phyloP scores from a whole-genome alignment of 2,113 vertebrate genomes.

The Uria lomvia region DNA sequence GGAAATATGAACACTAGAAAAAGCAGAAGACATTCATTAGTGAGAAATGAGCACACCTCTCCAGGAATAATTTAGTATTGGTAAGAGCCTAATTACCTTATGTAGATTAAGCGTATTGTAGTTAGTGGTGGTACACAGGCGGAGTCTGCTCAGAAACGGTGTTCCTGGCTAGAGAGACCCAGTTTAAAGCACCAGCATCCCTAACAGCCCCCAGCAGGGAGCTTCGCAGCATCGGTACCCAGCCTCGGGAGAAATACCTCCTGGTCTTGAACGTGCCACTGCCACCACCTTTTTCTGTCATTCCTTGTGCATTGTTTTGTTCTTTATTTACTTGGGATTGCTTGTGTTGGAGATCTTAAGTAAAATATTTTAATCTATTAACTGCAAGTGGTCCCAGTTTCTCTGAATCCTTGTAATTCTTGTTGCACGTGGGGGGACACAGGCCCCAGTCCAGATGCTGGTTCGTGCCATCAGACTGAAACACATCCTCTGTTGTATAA shows the following conservation, averaged over 20 bases:
- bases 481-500: not conserved
- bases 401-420: not conserved
- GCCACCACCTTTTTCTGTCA: not conserved
- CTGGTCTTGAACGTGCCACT: not conserved
- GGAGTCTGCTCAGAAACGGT: not conserved
- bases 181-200: not conserved
- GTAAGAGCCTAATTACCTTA: not conserved
- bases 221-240: not conserved
- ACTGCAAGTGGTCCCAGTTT: not conserved
- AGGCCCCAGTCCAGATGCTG: not conserved
- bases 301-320: not conserved
- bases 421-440: accelerated
- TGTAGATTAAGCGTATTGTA: not conserved
- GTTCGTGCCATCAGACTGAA: not conserved
- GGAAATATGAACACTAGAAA: not conserved
- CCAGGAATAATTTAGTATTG: not conserved
- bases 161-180: not conserved
- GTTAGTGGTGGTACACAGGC: not conserved
- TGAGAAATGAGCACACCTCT: not conserved
- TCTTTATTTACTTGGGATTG: not conserved
- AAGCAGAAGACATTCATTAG: not conserved
- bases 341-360: not conserved
- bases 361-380: not conserved
- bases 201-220: not conserved
- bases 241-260: not conserved